Percentiles rank a stretch among this genome's conserved stretches.
These are phyloP conservation scores for Ethmia dodecea DNA, from an alignment of 2,888 invertebrate species.

Conservation along the genomic window DNA sequence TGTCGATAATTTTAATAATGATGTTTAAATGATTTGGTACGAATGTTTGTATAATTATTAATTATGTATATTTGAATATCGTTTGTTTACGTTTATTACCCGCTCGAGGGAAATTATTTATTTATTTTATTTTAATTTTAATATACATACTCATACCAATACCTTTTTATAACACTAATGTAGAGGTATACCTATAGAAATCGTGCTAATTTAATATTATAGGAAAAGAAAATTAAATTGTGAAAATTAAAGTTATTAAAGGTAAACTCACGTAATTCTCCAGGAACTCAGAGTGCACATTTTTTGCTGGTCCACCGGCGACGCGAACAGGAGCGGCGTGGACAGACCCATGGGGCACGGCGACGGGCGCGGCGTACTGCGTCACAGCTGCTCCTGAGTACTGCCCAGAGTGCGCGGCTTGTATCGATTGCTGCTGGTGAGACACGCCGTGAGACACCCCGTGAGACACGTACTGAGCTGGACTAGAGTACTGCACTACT, in stretches of 20 bases:
- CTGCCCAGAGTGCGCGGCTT: constrained; percentile 22
- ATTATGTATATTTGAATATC: too few species aligned
- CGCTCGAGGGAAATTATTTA: too few species aligned
- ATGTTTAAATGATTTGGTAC: too few species aligned
- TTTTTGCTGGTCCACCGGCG: constrained; percentile 50
- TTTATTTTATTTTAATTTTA: too few species aligned
- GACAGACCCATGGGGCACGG: constrained; percentile 16
- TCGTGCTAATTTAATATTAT: too few species aligned
- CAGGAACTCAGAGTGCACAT: constrained; percentile 78
- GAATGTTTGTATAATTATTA: too few species aligned
- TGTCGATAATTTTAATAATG: too few species aligned
- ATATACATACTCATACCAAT: too few species aligned
- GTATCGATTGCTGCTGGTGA: constrained; percentile 4
- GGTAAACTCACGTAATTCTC: constrained; percentile 79
- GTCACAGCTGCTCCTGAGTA: constrained; percentile 11
- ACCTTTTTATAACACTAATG: too few species aligned
- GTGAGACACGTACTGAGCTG: constrained; percentile 18
- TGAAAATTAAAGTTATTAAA: too few species aligned
- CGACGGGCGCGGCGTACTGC: constrained; percentile 15
- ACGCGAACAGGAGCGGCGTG: constrained; percentile 27
- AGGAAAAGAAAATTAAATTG: constrained; percentile 1
- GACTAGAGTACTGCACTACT: constrained; percentile 5
- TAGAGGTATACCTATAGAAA: too few species aligned
- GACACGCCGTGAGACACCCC: constrained; percentile 22
- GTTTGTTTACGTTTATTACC: too few species aligned